Conservation (phyloP, 92 coral and sea anemone species). For the Palythoa heliodiscus region DNA sequence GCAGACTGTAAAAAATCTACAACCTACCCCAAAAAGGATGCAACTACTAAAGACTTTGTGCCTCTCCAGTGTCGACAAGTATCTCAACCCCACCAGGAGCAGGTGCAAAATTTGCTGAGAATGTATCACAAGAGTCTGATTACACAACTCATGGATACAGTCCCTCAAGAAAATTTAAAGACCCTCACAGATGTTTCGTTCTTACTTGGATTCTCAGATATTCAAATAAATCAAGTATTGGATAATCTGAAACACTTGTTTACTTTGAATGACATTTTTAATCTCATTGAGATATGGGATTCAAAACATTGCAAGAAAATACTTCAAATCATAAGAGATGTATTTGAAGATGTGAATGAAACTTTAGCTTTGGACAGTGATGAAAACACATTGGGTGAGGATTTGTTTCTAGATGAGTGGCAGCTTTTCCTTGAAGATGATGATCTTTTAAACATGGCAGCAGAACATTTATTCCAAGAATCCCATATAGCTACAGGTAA, state of each 20-base stretch:
- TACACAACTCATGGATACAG: background rate
- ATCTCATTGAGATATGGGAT: conserved; percentile 45
- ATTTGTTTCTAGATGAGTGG: conserved; percentile 34
- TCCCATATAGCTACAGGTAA: conserved; percentile 1
- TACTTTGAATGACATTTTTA: conserved; percentile 26
- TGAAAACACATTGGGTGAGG: conserved; percentile 23
- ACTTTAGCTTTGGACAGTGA: conserved; percentile 14
- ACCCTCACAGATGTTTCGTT: conserved; percentile 24
- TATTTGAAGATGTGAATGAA: conserved; percentile 38
- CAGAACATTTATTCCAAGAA: conserved; percentile 12
- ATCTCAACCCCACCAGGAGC: no score
- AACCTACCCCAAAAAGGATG: conserved; percentile 40
- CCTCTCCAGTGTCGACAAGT: no score
- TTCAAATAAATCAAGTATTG: conserved; percentile 39
- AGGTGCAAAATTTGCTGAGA: no score
- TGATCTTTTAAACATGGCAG: conserved; percentile 47
- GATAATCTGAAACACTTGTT: conserved; percentile 42
- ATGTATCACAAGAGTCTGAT: conserved; percentile 40
- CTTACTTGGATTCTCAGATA: conserved; percentile 41
- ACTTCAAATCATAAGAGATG: conserved; percentile 19
- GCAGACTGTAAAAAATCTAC: conserved; percentile 46
- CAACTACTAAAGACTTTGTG: no score
- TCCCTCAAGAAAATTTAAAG: conserved; percentile 16
- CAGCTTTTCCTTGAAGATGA: conserved; percentile 44
- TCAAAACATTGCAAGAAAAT: conserved; percentile 47